A percentile compares a stretch with the other conserved stretches of the same genome.
Conservation (phyloP, 1,140 invertebrate genomes). For the Melipona quadrifasciata region DNA sequence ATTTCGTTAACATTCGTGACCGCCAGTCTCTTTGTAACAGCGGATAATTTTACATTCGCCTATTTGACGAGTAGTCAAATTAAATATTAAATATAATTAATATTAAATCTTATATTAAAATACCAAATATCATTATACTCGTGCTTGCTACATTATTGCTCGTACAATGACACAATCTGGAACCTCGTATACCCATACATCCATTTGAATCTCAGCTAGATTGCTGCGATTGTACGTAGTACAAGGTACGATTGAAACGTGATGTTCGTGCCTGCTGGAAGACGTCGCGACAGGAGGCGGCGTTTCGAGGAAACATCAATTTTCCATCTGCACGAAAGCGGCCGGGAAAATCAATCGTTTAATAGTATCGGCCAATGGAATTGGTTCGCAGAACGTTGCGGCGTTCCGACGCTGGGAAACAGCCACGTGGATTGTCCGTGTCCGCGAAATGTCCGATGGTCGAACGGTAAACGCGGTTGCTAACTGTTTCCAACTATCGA, state of each 20-base stretch:
- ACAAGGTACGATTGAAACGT: not conserved
- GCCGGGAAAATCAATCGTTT: slow-evolving; percentile 37
- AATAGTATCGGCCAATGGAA: slow-evolving; percentile 34
- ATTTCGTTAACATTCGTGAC: too few species aligned
- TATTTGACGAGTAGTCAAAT: too few species aligned
- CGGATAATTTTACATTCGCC: too few species aligned
- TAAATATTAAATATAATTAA: too few species aligned
- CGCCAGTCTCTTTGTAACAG: too few species aligned
- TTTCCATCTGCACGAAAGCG: not conserved
- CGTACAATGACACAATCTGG: too few species aligned
- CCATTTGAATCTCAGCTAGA: too few species aligned
- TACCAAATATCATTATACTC: too few species aligned
- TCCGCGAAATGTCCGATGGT: slow-evolving; percentile 69
- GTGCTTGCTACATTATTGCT: too few species aligned
- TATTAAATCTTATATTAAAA: too few species aligned
- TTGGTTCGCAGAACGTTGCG: slow-evolving; percentile 54
- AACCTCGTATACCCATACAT: too few species aligned
- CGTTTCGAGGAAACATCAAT: slow-evolving; percentile 21
- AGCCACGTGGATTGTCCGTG: slow-evolving; percentile 60
- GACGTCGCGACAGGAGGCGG: not conserved
- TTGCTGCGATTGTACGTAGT: too few species aligned
- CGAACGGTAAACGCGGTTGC: slow-evolving; percentile 65
- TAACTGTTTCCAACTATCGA: slow-evolving; percentile 76
- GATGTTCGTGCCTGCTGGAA: not conserved
- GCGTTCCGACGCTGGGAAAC: slow-evolving; percentile 40